Base-by-base conservation (phyloP, 2,888 invertebrate species). In the Orthosia gothica region DNA sequence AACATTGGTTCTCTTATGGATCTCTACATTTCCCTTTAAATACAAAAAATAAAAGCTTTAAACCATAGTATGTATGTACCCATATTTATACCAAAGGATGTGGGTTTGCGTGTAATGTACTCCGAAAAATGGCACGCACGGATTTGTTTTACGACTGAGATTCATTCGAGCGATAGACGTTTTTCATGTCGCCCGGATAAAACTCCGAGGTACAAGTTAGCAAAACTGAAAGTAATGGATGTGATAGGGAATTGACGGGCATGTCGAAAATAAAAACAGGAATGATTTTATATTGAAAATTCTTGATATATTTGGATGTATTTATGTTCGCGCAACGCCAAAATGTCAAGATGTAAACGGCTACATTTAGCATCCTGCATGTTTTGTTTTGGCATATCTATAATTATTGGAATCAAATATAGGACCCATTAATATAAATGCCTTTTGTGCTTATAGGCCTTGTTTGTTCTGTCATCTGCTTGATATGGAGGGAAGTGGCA, bases 161-260 rank as follows among this genome's bases (percentile, higher is more conserved):
- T 87, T 87, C 87, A 82, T 85, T 87, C 84, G 71, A 74, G 87
- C 82, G 87, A 83, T 88, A 87, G 85, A 87, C 81, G 85, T 87
- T 88, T 88, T 85, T 88, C 88, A 85, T 87, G 88, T 88, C 77
- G 69, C 71, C 67, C 72, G 80, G 79, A 83, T 84, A 82, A 84
- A 86, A 81, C 76, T 80, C 73, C 47, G 65, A 70, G 79, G 82
- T 81, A 76, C 76, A 73, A 87, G 85, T 85, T 80, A 85, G 76
- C 85, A 87, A 87, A 87, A 87, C 85, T 87, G 85, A 83, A 87
- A 79, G 77, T 85, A 86, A 87, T 85, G 87, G 85, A 81, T 81
- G 81, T 77, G 81, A 85, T 85, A 77, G 69, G 71, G 70, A 78
- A 72, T 84, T 84, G 83, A 83, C 80, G 70, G 70, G 63, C 62